phyloP scores from a whole-genome alignment of 2,797 vertebrate species.

The Simalia tracyae region DNA sequence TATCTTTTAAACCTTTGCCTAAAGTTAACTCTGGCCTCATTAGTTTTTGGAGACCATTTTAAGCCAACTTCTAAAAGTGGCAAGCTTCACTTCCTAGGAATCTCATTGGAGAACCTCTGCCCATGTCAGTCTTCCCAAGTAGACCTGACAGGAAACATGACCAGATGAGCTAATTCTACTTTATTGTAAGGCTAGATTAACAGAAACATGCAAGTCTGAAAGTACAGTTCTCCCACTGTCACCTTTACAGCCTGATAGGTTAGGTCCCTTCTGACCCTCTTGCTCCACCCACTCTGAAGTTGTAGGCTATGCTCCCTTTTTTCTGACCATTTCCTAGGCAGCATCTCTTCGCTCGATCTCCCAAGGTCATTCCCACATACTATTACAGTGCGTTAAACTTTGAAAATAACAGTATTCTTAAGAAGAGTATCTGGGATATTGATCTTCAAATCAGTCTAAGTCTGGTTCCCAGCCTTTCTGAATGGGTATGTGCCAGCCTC shows the following conservation, averaged over 20 bases:
- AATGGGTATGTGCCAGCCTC: background rate
- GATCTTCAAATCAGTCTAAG: background rate
- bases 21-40: background rate
- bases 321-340: too few species aligned
- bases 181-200: too few species aligned
- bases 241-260: too few species aligned
- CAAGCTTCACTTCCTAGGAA: background rate
- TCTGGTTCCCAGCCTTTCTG: background rate
- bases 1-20: background rate
- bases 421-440: background rate
- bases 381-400: background rate
- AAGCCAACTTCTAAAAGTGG: constrained; percentile 26
- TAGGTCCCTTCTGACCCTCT: too few species aligned
- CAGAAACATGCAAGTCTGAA: too few species aligned
- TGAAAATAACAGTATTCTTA: background rate
- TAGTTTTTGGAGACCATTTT: background rate
- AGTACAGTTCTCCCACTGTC: too few species aligned
- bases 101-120: background rate
- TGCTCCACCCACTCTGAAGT: too few species aligned
- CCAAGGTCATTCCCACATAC: too few species aligned
- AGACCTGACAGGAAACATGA: too few species aligned
- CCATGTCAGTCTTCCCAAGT: background rate
- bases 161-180: too few species aligned
- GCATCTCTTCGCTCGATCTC: too few species aligned
- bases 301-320: too few species aligned